phyloP scores from a whole-genome alignment of 2,113 vertebrate genomes.

The Sturnus vulgaris region DNA sequence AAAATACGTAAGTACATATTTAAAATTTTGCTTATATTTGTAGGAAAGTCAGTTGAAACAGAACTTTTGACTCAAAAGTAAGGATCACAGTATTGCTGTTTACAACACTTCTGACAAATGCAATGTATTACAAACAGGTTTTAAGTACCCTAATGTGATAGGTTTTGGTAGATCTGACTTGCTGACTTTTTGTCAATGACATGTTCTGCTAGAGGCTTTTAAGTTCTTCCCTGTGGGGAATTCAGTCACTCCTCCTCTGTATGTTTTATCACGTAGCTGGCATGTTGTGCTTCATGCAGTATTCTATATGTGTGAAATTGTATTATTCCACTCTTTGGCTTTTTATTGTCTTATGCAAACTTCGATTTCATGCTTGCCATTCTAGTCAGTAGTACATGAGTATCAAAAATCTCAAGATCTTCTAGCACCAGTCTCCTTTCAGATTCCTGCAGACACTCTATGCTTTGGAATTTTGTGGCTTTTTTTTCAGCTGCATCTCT shows the following conservation, averaged over 20 bases:
- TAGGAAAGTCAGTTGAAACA: neutral
- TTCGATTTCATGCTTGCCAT: neutral
- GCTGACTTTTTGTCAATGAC: neutral
- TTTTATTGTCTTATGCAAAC: neutral
- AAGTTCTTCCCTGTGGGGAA: neutral
- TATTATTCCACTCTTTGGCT: neutral
- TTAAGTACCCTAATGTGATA: neutral
- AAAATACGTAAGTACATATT: neutral
- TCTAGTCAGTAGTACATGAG: neutral
- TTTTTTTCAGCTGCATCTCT: neutral
- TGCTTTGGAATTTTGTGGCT: neutral
- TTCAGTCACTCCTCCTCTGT: neutral
- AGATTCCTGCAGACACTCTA: neutral
- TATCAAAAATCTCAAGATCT: neutral
- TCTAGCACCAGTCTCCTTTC: neutral
- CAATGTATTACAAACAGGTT: neutral
- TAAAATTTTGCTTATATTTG: neutral
- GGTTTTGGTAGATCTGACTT: neutral
- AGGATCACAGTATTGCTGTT: neutral
- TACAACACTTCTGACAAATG: neutral
- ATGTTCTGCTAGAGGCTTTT: neutral
- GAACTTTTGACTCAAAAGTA: neutral
- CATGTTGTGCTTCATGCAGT: neutral
- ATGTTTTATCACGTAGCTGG: neutral
- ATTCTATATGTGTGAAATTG: neutral